phyloP scores from a whole-genome alignment of 1,140 invertebrate species.

The Potamilus streckersoni region DNA sequence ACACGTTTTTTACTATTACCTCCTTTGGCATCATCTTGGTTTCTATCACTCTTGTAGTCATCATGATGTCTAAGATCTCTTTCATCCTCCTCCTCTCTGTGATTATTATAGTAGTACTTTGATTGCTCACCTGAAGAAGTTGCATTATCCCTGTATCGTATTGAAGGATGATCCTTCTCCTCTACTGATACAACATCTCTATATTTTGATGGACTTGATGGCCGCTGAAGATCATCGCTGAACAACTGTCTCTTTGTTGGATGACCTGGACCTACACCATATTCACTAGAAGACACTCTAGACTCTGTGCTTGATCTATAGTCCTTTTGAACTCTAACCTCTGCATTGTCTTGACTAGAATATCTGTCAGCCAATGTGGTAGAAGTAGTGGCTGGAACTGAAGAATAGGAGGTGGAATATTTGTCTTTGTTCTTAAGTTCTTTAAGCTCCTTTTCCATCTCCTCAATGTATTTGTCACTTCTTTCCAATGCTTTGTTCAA shows the following conservation, averaged over 20 bases:
- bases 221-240: constrained; percentile 7
- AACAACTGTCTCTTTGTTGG: constrained; percentile 28
- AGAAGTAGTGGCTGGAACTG: constrained; percentile 1
- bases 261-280: constrained; percentile 13
- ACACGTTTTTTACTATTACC: constrained; percentile 47
- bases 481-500: constrained; percentile 62
- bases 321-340: no score
- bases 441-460: constrained; percentile 52
- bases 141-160: constrained; percentile 6
- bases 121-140: constrained; percentile 41
- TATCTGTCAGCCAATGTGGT: no score
- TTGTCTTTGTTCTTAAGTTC: neutral
- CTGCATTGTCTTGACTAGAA: no score
- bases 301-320: constrained; percentile 16
- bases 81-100: constrained; percentile 31
- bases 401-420: neutral
- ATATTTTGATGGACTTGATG: no score
- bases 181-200: no score
- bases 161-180: neutral
- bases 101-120: constrained; percentile 28
- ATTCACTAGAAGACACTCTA: constrained; percentile 19
- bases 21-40: constrained; percentile 16
- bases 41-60: constrained; percentile 29
- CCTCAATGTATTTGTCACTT: constrained; percentile 64
- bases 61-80: constrained; percentile 20